Conservation (phyloP, 2,113 vertebrate species). For the Percopsis transmontana region DNA sequence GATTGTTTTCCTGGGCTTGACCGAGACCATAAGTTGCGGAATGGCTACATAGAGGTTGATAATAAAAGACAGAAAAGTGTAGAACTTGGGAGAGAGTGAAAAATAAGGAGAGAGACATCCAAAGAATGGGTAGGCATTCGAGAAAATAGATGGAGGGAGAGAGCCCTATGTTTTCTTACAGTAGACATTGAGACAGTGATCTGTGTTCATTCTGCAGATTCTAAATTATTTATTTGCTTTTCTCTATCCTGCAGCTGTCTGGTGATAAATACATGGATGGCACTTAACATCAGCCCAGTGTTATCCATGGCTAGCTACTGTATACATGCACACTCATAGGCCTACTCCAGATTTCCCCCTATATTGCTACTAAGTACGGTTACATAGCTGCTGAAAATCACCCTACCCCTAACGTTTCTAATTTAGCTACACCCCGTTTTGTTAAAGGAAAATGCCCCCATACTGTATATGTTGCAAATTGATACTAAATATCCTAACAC, state of each 20-base stretch:
- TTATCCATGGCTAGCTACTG: background rate
- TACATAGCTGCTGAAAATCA: background rate
- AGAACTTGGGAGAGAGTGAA: background rate
- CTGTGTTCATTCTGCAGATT: slow-evolving; percentile 73
- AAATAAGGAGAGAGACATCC: background rate
- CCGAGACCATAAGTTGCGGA: too few species aligned
- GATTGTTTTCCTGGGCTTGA: too few species aligned
- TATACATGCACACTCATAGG: too few species aligned
- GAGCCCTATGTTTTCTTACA: slow-evolving; percentile 40
- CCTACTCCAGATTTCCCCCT: too few species aligned
- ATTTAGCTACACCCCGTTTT: too few species aligned
- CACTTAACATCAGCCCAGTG: slow-evolving; percentile 30
- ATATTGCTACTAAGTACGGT: background rate
- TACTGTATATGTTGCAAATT: too few species aligned
- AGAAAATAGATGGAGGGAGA: background rate
- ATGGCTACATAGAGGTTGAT: too few species aligned
- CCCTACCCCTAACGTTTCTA: background rate
- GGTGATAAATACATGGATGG: slow-evolving; percentile 46
- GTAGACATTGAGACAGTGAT: slow-evolving; percentile 55
- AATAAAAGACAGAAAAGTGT: background rate
- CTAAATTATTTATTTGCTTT: slow-evolving; percentile 74
- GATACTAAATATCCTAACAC: too few species aligned
- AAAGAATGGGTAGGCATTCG: too few species aligned
- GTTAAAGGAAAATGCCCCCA: too few species aligned
- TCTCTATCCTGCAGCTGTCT: slow-evolving; percentile 61